These are phyloP conservation scores for Lophochroa leadbeateri DNA, from an alignment of 2,113 vertebrate species.

Conservation along the genomic window DNA sequence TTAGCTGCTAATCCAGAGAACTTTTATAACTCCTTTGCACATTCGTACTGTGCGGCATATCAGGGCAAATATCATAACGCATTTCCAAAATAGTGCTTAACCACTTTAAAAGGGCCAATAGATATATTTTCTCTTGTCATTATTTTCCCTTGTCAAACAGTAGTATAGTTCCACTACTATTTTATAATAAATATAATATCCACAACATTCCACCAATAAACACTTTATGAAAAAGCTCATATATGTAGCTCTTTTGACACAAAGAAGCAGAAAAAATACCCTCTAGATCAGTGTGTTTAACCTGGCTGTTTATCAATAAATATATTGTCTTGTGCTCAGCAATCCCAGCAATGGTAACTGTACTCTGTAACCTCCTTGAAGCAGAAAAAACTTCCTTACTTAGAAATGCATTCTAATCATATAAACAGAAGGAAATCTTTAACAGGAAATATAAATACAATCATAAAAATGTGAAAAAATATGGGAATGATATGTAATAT, in stretches of 20 bases:
- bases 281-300: background rate
- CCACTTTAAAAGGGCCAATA: background rate
- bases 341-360: background rate
- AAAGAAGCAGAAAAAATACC: accelerated
- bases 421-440: background rate
- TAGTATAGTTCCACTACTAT: background rate
- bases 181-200: slow-evolving; percentile 14
- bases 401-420: background rate
- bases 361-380: background rate
- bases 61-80: background rate
- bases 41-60: background rate
- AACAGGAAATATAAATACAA: background rate
- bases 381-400: background rate
- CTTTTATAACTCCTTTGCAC: background rate
- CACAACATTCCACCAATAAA: background rate
- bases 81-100: slow-evolving; percentile 13
- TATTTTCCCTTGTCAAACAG: background rate
- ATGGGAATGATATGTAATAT: background rate
- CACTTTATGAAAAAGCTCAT: background rate
- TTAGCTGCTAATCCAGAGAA: background rate
- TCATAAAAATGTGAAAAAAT: background rate
- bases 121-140: background rate
- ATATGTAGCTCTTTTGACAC: background rate
- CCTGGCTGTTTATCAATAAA: background rate
- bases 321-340: background rate